These are phyloP conservation scores for Gymnorhina tibicen DNA, from an alignment of 2,113 vertebrate genomes.

Conservation along the genomic window DNA sequence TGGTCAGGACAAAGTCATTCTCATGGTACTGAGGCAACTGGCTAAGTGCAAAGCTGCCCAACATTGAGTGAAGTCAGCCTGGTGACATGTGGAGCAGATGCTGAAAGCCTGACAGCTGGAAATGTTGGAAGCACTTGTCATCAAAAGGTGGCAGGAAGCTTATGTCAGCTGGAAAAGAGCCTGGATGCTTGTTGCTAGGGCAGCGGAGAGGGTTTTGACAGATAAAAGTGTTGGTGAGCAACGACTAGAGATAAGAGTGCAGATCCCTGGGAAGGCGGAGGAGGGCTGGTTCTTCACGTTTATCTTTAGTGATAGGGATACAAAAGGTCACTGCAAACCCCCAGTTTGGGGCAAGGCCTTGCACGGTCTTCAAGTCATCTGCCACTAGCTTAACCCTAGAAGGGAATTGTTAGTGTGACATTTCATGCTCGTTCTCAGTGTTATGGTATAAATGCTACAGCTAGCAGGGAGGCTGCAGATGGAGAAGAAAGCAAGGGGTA, in stretches of 20 bases:
- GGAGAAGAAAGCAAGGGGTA: not conserved
- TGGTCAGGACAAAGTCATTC: not conserved
- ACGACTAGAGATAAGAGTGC: not conserved
- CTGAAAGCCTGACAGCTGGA: constrained; percentile 52
- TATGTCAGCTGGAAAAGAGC: constrained; percentile 48
- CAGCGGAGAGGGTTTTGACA: constrained; percentile 41
- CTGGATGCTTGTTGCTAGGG: constrained; percentile 32
- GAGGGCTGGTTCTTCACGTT: not conserved
- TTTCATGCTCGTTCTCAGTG: not conserved
- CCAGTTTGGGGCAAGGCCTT: not conserved
- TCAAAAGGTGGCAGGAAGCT: constrained; percentile 53
- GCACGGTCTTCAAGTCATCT: not conserved
- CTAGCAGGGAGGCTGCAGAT: not conserved
- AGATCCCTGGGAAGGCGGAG: constrained; percentile 7
- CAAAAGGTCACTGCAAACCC: not conserved
- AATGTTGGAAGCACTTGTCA: constrained; percentile 42
- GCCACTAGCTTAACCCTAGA: not conserved
- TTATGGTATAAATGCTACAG: not conserved
- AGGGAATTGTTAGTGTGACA: not conserved
- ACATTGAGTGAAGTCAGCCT: not conserved
- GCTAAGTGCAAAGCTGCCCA: not conserved
- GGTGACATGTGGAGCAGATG: constrained; percentile 22
- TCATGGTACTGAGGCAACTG: not conserved
- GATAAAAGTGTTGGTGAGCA: constrained; percentile 26
- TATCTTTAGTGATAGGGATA: constrained; percentile 19